These are phyloP conservation scores for Meteorus sp. DNA, from an alignment of 1,140 invertebrate species.

Conservation along the genomic window DNA sequence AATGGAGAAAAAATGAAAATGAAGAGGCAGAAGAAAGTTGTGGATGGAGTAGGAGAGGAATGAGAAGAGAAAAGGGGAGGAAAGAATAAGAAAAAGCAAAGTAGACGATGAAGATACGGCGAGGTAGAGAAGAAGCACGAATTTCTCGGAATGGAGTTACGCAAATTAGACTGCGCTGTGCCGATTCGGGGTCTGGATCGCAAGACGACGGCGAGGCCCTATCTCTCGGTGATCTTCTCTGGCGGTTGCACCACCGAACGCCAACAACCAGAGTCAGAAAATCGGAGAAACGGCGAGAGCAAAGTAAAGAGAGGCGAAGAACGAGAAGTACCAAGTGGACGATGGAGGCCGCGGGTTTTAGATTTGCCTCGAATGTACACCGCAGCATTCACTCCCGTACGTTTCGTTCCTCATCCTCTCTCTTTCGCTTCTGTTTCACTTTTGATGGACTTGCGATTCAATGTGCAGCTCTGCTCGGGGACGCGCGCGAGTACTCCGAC, in stretches of 20 bases:
- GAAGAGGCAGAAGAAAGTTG: not conserved
- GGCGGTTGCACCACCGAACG: conserved; percentile 7
- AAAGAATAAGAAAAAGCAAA: not conserved
- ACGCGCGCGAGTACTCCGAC: conserved; percentile 28
- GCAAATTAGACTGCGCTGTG: conserved; percentile 37
- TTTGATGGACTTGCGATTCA: too few relatives aligned
- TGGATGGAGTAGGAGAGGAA: not conserved
- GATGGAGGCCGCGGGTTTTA: conserved; percentile 15
- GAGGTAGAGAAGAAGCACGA: conserved; percentile 13
- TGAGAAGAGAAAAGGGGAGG: conserved; percentile 12
- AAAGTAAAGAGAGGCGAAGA: conserved; percentile 18
- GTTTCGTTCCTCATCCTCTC: not conserved
- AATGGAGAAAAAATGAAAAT: not conserved
- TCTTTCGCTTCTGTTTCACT: too few relatives aligned
- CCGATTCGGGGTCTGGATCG: conserved; percentile 10
- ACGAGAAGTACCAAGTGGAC: not conserved
- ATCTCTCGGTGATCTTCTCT: conserved; percentile 39
- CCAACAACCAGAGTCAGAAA: conserved; percentile 26
- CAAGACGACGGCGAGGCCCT: conserved; percentile 23
- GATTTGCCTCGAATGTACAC: conserved; percentile 25
- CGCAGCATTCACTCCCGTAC: conserved; percentile 19
- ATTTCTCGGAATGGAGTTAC: conserved; percentile 43
- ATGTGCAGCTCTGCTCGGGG: conserved; percentile 3
- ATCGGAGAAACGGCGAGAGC: not conserved
- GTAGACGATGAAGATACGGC: not conserved